These are phyloP conservation scores for Cerastis leucographa DNA, from an alignment of 2,888 invertebrate species.

Conservation along the genomic window DNA sequence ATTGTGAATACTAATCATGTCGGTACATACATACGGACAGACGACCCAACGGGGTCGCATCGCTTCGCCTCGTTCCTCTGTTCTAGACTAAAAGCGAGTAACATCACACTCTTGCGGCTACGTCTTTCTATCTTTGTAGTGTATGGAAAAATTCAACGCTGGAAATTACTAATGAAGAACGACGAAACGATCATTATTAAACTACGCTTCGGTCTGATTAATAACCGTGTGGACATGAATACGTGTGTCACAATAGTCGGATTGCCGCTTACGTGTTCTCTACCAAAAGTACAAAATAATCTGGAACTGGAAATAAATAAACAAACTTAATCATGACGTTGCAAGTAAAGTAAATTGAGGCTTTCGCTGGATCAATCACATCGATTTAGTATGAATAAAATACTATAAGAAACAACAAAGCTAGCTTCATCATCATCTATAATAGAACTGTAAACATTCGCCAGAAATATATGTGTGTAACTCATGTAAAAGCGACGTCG, in stretches of 20 bases:
- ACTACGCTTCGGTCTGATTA: neutral
- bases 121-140: slow-evolving; percentile 24
- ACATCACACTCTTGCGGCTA: neutral
- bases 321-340: neutral
- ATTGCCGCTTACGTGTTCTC: neutral
- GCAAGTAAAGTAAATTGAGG: neutral
- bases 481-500: slow-evolving; percentile 35
- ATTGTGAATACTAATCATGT: slow-evolving; percentile 82
- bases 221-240: slow-evolving; percentile 15
- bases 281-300: neutral
- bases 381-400: neutral
- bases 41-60: slow-evolving; percentile 60
- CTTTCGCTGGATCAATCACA: neutral
- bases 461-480: neutral
- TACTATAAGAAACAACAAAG: neutral
- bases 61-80: slow-evolving; percentile 27
- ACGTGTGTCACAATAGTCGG: neutral
- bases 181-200: slow-evolving; percentile 9
- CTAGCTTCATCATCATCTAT: neutral
- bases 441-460: neutral
- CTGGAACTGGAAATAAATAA: slow-evolving; percentile 9
- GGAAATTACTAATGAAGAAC: slow-evolving; percentile 5
- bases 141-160: slow-evolving; percentile 17
- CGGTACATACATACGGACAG: slow-evolving; percentile 67
- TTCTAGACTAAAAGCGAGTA: slow-evolving; percentile 12